A percentile compares a stretch with the other conserved stretches of the same genome.
Conservation (phyloP, 2,888 invertebrate genomes). For the Drosophila subquinaria region DNA sequence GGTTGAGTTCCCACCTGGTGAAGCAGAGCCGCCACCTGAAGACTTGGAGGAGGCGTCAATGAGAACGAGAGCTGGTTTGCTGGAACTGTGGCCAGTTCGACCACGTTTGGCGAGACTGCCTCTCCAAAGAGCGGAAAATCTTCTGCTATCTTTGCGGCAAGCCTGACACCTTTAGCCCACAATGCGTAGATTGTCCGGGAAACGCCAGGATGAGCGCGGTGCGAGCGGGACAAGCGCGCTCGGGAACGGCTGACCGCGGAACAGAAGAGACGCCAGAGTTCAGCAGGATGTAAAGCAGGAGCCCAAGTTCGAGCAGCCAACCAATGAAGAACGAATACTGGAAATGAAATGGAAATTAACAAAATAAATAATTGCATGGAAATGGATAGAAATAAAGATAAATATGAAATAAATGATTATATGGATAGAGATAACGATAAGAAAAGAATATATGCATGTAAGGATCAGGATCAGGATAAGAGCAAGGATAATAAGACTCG, state of each 20-base stretch:
- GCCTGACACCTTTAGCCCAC: neutral
- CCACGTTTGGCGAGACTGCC: neutral
- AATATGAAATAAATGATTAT: neutral
- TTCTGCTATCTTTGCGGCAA: neutral
- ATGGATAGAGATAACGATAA: neutral
- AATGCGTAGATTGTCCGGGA: neutral
- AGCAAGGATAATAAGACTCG: neutral
- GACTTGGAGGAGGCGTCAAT: neutral
- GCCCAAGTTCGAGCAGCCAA: too few relatives aligned
- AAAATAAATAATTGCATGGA: neutral
- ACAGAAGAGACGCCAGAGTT: neutral
- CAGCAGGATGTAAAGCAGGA: neutral
- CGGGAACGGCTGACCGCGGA: neutral
- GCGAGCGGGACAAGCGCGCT: neutral
- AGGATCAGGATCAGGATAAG: neutral
- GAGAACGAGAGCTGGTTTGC: neutral
- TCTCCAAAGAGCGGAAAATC: neutral
- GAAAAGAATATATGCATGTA: neutral
- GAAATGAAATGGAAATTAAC: neutral
- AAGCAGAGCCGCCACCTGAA: neutral
- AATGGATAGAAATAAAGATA: too few relatives aligned
- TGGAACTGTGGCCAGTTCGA: neutral
- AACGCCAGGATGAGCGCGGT: neutral
- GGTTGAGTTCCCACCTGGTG: neutral
- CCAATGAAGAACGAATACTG: too few relatives aligned